phyloP scores from a whole-genome alignment of 2,797 vertebrate species.

The Hippoglossus hippoglossus region DNA sequence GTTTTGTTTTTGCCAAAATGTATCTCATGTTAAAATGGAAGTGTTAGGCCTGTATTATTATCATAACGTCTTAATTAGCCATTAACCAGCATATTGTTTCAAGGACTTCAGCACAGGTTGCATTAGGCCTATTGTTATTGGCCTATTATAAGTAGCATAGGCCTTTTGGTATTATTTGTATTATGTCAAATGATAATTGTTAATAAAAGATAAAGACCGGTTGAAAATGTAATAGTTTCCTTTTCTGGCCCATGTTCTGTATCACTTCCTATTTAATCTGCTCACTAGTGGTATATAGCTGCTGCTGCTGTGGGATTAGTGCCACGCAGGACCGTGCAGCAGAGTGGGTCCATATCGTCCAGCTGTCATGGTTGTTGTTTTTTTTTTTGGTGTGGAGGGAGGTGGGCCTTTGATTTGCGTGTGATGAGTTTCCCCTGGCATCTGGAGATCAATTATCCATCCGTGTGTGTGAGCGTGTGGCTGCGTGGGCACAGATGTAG shows the following conservation, averaged over 20 bases:
- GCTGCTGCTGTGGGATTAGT: constrained; percentile 66
- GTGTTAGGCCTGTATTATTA: background rate
- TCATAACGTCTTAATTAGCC: constrained; percentile 2
- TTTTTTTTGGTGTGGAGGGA: constrained; percentile 36
- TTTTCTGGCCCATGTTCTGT: constrained; percentile 20
- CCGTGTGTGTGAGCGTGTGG: constrained; percentile 49
- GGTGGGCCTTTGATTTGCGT: constrained; percentile 72
- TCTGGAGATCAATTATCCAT: constrained; percentile 80
- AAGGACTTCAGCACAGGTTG: background rate
- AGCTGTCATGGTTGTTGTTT: constrained; percentile 71
- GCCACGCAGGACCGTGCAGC: constrained; percentile 19
- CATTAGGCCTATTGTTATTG: background rate
- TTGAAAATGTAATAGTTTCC: background rate
- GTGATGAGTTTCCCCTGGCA: constrained; percentile 74
- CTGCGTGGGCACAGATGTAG: constrained; percentile 44
- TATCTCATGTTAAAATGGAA: background rate
- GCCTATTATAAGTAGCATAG: background rate
- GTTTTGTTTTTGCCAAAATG: background rate
- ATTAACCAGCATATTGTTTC: background rate
- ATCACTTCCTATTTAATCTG: constrained; percentile 46
- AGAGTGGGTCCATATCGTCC: constrained; percentile 52
- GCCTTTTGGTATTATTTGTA: background rate
- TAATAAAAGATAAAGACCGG: background rate
- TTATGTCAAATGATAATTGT: background rate
- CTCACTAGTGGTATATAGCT: constrained; percentile 11